Conservation (phyloP, 1,140 invertebrate genomes). For the Myzus persicae region DNA sequence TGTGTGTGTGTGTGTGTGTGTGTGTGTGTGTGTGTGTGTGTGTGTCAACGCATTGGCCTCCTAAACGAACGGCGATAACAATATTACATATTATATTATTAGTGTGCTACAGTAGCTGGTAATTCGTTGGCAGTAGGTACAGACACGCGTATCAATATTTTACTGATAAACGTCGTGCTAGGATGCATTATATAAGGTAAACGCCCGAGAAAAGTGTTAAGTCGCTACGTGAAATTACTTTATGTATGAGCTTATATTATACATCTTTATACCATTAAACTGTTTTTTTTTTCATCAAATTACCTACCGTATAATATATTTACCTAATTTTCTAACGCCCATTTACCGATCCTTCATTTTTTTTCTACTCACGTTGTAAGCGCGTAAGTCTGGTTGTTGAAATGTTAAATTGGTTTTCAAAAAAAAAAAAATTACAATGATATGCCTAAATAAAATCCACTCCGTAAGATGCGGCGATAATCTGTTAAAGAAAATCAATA, state of each 20-base stretch:
- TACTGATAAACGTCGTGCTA: neutral
- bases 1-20: too few relatives aligned
- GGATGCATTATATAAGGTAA: neutral
- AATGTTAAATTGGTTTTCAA: neutral
- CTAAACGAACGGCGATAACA: neutral
- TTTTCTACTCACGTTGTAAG: neutral
- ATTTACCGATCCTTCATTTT: neutral
- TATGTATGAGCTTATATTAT: neutral
- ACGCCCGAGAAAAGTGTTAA: neutral
- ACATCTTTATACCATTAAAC: neutral
- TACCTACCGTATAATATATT: neutral
- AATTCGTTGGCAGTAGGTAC: neutral
- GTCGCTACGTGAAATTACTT: neutral
- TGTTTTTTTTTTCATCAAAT: neutral
- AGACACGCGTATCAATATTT: neutral
- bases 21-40: neutral
- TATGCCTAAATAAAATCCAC: neutral
- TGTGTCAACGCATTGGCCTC: neutral
- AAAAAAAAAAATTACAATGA: neutral
- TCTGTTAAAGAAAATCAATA: neutral
- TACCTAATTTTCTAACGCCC: neutral
- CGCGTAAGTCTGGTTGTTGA: too few relatives aligned
- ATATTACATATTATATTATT: neutral
- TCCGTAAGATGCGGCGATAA: neutral
- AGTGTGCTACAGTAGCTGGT: neutral